Evolutionary conservation across 2,113 vertebrate genomes (phyloP).

Genomic region (Prolemur simus): DNA sequence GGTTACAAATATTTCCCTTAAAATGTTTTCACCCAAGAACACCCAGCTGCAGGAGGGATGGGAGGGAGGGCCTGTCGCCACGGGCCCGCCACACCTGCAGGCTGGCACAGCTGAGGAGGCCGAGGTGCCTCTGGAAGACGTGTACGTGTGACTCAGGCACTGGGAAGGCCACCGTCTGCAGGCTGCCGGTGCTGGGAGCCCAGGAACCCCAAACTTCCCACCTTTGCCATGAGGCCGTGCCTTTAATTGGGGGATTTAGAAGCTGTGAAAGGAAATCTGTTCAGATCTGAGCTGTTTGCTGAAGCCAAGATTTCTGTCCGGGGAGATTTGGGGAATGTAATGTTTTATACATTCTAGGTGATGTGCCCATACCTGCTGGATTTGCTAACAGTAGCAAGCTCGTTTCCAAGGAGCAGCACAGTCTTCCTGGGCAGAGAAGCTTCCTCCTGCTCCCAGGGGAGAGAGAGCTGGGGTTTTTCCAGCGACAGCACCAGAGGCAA

Average conservation of each 20-base stretch:
- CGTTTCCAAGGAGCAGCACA: fast-evolving
- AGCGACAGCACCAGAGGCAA: background rate
- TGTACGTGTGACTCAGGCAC: background rate
- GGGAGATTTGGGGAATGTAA: background rate
- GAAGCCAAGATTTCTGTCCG: background rate
- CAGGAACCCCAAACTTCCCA: background rate
- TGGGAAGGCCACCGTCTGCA: no score
- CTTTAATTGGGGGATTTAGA: background rate
- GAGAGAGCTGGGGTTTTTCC: background rate
- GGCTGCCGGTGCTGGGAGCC: background rate
- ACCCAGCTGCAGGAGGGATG: background rate
- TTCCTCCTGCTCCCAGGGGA: background rate
- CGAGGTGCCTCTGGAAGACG: fast-evolving
- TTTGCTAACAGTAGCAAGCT: background rate
- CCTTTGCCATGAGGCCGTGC: background rate
- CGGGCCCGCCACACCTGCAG: background rate
- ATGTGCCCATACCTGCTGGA: background rate
- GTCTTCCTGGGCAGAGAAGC: background rate
- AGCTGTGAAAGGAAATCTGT: background rate
- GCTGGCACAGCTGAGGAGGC: background rate
- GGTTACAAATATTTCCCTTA: background rate
- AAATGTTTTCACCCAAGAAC: background rate
- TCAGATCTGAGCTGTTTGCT: background rate
- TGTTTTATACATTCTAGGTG: background rate
- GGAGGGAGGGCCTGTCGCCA: background rate